Evolutionary conservation across 2,113 vertebrate genomes (phyloP).

Genomic region (Trochalopteron elliotii): DNA sequence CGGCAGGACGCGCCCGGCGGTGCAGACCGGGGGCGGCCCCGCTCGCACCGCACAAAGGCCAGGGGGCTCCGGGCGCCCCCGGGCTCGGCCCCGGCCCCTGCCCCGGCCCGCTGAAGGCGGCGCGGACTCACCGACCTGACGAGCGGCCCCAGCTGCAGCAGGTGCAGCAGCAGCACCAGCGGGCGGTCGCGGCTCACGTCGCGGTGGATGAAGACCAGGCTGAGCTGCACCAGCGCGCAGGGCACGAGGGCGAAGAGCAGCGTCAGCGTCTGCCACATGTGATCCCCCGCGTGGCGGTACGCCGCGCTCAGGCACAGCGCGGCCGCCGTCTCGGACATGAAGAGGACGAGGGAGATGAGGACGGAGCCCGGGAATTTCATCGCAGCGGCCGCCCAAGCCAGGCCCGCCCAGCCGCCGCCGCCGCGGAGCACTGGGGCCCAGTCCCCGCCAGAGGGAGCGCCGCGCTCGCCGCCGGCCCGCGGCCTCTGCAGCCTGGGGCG

Average conservation of each 20-base stretch:
- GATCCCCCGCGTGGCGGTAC: slow-evolving; percentile 87
- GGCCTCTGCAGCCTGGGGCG: not conserved
- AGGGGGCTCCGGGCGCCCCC: not conserved
- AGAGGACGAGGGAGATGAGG: slow-evolving; percentile 89
- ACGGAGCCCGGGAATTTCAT: slow-evolving; percentile 95
- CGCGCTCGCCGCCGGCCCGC: not conserved
- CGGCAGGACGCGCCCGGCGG: not conserved
- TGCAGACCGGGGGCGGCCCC: not conserved
- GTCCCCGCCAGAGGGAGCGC: not conserved
- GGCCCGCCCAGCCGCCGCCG: not conserved
- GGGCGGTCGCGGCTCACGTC: slow-evolving; percentile 92
- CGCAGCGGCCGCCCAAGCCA: not conserved
- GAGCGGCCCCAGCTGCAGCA: slow-evolving; percentile 92
- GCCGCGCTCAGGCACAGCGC: slow-evolving; percentile 90
- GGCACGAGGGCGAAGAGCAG: slow-evolving; percentile 91
- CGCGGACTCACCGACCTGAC: slow-evolving; percentile 82
- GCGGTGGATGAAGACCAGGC: slow-evolving; percentile 93
- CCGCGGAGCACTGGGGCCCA: not conserved
- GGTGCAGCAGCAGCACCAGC: slow-evolving; percentile 90
- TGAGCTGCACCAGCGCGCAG: slow-evolving; percentile 91
- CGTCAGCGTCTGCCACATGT: slow-evolving; percentile 91
- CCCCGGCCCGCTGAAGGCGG: not conserved
- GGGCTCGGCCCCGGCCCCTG: not conserved
- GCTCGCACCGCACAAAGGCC: not conserved
- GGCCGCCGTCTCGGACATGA: slow-evolving; percentile 87